Percentiles rank a stretch among this genome's conserved stretches.
These are phyloP conservation scores for Tachycineta bicolor DNA, from an alignment of 2,113 vertebrate genomes.

Conservation along the genomic window DNA sequence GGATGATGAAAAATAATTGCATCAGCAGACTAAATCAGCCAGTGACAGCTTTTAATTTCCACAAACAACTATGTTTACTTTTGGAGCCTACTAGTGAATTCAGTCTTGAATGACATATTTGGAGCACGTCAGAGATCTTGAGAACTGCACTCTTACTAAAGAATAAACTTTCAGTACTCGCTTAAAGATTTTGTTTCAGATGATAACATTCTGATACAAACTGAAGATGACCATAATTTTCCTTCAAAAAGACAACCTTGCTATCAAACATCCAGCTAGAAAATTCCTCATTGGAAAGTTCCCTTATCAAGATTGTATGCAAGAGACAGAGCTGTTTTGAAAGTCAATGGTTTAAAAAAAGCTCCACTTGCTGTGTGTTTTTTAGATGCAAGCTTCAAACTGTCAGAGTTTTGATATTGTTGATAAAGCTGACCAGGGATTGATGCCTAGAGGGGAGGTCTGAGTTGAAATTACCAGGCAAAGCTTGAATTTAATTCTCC, in stretches of 20 bases:
- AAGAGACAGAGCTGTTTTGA: slow-evolving; percentile 70
- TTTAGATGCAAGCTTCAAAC: slow-evolving; percentile 70
- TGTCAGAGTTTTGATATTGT: slow-evolving; percentile 72
- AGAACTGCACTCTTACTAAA: background rate
- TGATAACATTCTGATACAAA: slow-evolving; percentile 38
- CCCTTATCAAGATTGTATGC: slow-evolving; percentile 68
- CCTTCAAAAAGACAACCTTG: slow-evolving; percentile 47
- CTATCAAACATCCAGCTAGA: slow-evolving; percentile 36
- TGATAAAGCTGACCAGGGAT: slow-evolving; percentile 66
- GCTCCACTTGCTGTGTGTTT: slow-evolving; percentile 34
- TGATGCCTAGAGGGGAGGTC: slow-evolving; percentile 61
- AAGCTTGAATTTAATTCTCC: slow-evolving; percentile 68
- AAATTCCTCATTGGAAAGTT: slow-evolving; percentile 56
- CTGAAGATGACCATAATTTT: slow-evolving; percentile 50
- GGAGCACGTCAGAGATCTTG: background rate
- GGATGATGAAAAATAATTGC: background rate
- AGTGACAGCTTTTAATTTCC: background rate
- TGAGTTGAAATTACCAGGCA: slow-evolving; percentile 69
- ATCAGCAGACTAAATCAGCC: background rate
- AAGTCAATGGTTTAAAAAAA: slow-evolving; percentile 72
- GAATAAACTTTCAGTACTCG: slow-evolving; percentile 16
- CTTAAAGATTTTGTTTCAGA: slow-evolving; percentile 54
- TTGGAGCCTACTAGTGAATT: background rate
- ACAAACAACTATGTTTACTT: background rate
- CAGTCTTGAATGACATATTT: background rate